phyloP scores from a whole-genome alignment of 2,888 invertebrate species.

The Polydrusus pterygomalis region DNA sequence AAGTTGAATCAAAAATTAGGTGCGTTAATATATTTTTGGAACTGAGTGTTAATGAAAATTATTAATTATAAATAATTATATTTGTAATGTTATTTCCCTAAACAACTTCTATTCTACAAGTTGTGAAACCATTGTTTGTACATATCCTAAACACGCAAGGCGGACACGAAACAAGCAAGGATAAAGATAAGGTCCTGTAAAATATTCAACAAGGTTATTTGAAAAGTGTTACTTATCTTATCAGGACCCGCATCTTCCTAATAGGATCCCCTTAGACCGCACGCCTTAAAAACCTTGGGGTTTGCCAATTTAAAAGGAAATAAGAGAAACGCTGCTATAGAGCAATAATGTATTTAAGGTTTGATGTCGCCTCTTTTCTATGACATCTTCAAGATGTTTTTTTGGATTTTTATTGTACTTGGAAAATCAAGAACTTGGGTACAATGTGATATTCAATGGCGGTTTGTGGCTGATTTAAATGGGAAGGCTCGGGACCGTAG shows the following conservation, averaged over 20 bases:
- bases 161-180: neutral
- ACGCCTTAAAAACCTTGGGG: neutral
- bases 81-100: neutral
- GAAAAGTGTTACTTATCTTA: conserved; percentile 7
- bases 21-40: too few species aligned
- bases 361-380: neutral
- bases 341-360: conserved; percentile 1
- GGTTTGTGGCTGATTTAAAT: too few species aligned
- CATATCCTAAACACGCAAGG: neutral
- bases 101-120: neutral
- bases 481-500: too few species aligned
- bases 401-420: neutral
- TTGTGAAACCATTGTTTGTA: neutral
- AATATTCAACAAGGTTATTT: conserved; percentile 12
- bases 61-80: too few species aligned
- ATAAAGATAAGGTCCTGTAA: neutral
- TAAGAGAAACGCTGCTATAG: neutral
- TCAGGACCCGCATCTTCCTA: conserved; percentile 2
- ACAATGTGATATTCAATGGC: too few species aligned
- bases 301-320: conserved; percentile 5
- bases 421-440: neutral
- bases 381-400: neutral
- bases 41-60: too few species aligned
- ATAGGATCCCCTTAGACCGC: conserved; percentile 4
- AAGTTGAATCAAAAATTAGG: too few species aligned